Evolutionary conservation across 2,113 vertebrate genomes (phyloP).

Genomic region (Glaucidium brasilianum): DNA sequence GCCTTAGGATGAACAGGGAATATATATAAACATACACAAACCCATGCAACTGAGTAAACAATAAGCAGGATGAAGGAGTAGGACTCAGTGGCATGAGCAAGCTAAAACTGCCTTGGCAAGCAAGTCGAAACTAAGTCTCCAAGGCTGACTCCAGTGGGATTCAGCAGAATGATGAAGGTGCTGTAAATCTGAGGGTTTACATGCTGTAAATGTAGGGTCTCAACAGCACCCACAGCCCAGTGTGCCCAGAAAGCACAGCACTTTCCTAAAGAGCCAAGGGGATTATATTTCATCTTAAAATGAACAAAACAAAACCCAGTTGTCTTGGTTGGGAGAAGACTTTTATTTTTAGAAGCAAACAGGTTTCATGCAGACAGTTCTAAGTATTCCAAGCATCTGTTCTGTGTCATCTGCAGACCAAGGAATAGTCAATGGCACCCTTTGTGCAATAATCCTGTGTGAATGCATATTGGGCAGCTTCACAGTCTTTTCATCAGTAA

Average conservation of each 20-base stretch:
- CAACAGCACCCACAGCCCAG: background rate
- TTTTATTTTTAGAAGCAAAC: background rate
- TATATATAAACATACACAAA: background rate
- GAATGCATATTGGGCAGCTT: background rate
- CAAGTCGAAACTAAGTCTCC: background rate
- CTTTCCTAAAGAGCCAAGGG: background rate
- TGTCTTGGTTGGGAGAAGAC: background rate
- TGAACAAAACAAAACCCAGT: background rate
- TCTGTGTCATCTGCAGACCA: background rate
- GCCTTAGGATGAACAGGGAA: background rate
- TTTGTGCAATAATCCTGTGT: background rate
- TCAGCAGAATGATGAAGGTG: background rate
- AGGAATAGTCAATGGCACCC: background rate
- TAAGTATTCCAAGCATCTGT: background rate
- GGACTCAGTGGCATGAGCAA: background rate
- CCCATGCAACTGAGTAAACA: background rate
- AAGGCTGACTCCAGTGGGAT: fast-evolving
- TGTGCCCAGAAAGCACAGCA: background rate
- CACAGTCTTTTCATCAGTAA: background rate
- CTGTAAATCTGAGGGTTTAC: background rate
- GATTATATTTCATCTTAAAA: background rate
- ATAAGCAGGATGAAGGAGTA: background rate
- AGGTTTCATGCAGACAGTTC: background rate
- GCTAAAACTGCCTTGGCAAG: background rate
- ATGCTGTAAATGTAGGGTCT: background rate